phyloP scores from a whole-genome alignment of 2,797 vertebrate genomes.

The Sarcophilus harrisii region DNA sequence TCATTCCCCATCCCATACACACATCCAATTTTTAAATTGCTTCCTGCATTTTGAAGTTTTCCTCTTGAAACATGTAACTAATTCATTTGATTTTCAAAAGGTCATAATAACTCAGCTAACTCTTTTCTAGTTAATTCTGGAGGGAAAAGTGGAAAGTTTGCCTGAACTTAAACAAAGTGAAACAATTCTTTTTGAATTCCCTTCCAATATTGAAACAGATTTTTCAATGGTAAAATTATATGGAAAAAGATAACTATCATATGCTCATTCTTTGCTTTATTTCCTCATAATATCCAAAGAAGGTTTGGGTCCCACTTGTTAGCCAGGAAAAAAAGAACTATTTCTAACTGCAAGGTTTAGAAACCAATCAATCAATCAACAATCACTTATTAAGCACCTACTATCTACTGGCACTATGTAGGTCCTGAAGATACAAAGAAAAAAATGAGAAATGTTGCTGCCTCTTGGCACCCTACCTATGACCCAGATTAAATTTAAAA shows the following conservation, averaged over 20 bases:
- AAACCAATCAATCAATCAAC: not conserved
- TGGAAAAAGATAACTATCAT: constrained; percentile 55
- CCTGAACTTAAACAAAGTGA: constrained; percentile 57
- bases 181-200: constrained; percentile 13
- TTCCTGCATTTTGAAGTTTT: constrained; percentile 28
- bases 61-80: constrained; percentile 23
- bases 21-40: constrained; percentile 53
- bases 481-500: too few species aligned
- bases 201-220: constrained; percentile 51
- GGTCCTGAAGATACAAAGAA: not conserved
- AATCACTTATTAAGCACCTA: constrained; percentile 18
- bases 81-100: constrained; percentile 61
- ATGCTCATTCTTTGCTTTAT: not conserved
- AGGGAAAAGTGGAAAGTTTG: constrained; percentile 35
- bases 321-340: too few species aligned
- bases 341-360: not conserved
- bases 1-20: not conserved
- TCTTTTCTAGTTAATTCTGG: not conserved
- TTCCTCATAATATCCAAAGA: not conserved
- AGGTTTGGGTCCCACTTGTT: too few species aligned
- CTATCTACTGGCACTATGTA: not conserved
- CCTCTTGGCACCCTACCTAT: too few species aligned
- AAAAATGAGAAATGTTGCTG: not conserved
- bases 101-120: constrained; percentile 37
- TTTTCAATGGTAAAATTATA: not conserved